Percentiles rank a stretch among this genome's conserved stretches.
Conservation (phyloP, 2,797 vertebrate species). For the Salmo trutta region DNA sequence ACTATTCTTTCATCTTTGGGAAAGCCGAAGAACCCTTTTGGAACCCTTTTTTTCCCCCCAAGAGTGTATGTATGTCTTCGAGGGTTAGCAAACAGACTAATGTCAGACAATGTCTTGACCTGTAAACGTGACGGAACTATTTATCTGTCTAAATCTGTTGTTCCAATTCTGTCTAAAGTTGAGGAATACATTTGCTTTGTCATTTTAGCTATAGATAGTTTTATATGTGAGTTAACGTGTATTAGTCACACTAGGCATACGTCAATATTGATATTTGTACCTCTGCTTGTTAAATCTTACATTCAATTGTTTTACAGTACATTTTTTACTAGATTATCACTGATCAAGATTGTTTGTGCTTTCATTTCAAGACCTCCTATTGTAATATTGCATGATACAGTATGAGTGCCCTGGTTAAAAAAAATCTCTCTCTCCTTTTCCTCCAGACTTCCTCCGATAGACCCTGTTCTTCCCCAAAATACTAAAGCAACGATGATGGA, state of each 20-base stretch:
- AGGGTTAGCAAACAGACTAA: neutral
- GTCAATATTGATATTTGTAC: neutral
- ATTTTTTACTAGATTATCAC: neutral
- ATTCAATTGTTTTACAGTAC: neutral
- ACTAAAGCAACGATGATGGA: constrained; percentile 47
- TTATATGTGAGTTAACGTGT: neutral
- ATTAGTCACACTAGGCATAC: neutral
- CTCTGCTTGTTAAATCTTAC: neutral
- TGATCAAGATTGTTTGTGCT: neutral
- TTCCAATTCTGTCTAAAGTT: neutral
- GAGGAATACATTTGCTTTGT: neutral
- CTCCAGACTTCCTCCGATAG: constrained; percentile 34
- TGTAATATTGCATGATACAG: neutral
- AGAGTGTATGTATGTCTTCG: neutral
- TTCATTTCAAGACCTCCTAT: neutral
- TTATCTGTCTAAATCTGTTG: neutral
- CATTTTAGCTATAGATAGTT: neutral
- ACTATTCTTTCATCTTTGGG: no score
- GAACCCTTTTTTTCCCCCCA: no score
- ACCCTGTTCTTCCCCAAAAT: constrained; percentile 21
- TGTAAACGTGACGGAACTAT: neutral
- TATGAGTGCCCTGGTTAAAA: neutral
- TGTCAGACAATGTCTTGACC: neutral
- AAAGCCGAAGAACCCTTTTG: no score
- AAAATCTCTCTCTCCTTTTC: neutral